Evolutionary conservation across 2,888 invertebrate species (phyloP).

Genomic region (Pseudococcus viburni): DNA sequence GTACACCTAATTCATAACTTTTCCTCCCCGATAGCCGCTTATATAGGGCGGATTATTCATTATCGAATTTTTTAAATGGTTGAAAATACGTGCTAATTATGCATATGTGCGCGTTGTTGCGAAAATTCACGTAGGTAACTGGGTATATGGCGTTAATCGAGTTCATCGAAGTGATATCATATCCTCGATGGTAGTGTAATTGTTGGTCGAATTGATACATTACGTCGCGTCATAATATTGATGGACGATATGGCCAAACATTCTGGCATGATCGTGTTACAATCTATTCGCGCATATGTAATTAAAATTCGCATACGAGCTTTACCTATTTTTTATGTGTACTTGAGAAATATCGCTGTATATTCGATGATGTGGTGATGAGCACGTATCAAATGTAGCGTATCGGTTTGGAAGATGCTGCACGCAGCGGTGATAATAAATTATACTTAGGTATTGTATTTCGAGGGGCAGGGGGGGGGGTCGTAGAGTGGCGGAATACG

Average conservation of each 20-base stretch:
- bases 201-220: not conserved
- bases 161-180: not conserved
- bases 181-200: not conserved
- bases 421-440: not conserved
- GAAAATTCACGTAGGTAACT: not conserved
- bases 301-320: not conserved
- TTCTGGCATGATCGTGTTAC: no score
- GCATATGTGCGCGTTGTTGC: not conserved
- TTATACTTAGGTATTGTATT: not conserved
- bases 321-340: not conserved
- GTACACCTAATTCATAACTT: not conserved
- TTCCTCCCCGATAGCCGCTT: not conserved
- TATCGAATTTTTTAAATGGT: conserved; percentile 1
- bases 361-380: not conserved
- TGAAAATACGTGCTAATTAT: not conserved
- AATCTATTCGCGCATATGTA: not conserved
- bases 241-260: no score
- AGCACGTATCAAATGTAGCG: not conserved
- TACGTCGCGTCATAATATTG: no score
- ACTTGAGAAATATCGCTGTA: not conserved
- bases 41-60: not conserved
- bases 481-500: not conserved
- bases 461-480: not conserved
- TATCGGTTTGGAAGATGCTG: not conserved
- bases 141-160: not conserved